phyloP scores from a whole-genome alignment of 2,888 invertebrate species.

The Agonopterix heracliana region DNA sequence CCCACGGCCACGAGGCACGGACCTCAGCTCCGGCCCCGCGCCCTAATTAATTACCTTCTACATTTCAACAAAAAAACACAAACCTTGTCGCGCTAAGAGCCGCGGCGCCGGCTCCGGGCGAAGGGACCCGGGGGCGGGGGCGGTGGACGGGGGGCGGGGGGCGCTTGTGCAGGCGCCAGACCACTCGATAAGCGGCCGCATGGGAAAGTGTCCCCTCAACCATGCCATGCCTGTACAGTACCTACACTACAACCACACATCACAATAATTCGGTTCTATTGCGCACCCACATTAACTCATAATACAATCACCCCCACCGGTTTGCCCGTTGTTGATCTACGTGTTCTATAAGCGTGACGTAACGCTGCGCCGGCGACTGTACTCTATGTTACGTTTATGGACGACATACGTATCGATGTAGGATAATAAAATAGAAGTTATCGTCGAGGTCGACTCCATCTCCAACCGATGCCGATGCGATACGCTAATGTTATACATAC shows the following conservation, averaged over 20 bases:
- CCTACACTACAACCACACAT: conserved; percentile 6
- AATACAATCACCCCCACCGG: too few species aligned
- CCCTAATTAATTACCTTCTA: conserved; percentile 66
- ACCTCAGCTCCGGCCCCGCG: conserved; percentile 22
- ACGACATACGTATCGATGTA: conserved; percentile 26
- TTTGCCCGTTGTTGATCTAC: too few species aligned
- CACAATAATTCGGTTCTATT: too few species aligned
- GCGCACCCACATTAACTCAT: too few species aligned
- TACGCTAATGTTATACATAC: neutral
- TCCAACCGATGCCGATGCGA: conserved; percentile 1
- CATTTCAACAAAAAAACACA: conserved; percentile 54
- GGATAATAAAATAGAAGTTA: conserved; percentile 40
- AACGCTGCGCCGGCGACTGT: conserved; percentile 7
- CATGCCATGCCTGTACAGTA: conserved; percentile 24
- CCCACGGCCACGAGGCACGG: conserved; percentile 3
- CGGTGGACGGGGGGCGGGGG: conserved; percentile 8
- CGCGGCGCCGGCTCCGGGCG: conserved; percentile 51
- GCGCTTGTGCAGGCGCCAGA: conserved; percentile 44
- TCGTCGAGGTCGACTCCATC: conserved; percentile 13
- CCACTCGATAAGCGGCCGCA: conserved; percentile 38
- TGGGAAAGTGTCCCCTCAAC: conserved; percentile 47
- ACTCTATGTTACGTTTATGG: conserved; percentile 20
- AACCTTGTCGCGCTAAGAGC: conserved; percentile 61
- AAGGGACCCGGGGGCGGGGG: conserved; percentile 10
- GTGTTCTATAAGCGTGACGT: conserved; percentile 6